phyloP scores from a whole-genome alignment of 2,888 invertebrate genomes.

The Tinea pellionella region DNA sequence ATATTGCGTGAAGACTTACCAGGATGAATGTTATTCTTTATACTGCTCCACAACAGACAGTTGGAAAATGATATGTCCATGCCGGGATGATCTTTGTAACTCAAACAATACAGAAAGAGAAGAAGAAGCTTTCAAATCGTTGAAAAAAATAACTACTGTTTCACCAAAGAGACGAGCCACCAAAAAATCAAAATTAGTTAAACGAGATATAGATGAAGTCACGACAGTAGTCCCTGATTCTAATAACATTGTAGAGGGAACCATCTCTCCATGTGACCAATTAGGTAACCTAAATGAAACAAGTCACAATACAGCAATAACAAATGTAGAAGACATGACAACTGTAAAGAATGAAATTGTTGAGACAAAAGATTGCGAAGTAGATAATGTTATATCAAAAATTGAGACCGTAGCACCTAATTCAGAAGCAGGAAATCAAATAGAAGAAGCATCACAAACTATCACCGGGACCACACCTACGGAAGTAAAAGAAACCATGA shows the following conservation, averaged over 20 bases:
- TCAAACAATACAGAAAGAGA: constrained; percentile 47
- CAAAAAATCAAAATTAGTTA: neutral
- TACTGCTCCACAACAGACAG: constrained; percentile 53
- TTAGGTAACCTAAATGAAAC: neutral
- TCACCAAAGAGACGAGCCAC: neutral
- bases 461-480: neutral
- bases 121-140: constrained; percentile 37
- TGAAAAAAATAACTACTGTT: constrained; percentile 24
- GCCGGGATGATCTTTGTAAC: constrained; percentile 54
- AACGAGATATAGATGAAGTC: neutral
- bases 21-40: constrained; percentile 55
- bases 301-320: neutral
- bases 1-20: constrained; percentile 54
- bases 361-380: neutral
- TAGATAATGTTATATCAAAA: neutral
- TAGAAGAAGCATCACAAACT: neutral
- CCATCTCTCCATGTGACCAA: neutral
- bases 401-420: neutral
- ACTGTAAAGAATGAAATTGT: neutral
- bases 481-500: neutral
- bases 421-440: neutral
- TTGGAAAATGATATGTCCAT: constrained; percentile 56
- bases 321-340: neutral
- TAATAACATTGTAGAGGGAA: neutral
- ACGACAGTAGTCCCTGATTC: neutral